Conservation (phyloP, 2,797 vertebrate genomes). For the Helarctos malayanus region DNA sequence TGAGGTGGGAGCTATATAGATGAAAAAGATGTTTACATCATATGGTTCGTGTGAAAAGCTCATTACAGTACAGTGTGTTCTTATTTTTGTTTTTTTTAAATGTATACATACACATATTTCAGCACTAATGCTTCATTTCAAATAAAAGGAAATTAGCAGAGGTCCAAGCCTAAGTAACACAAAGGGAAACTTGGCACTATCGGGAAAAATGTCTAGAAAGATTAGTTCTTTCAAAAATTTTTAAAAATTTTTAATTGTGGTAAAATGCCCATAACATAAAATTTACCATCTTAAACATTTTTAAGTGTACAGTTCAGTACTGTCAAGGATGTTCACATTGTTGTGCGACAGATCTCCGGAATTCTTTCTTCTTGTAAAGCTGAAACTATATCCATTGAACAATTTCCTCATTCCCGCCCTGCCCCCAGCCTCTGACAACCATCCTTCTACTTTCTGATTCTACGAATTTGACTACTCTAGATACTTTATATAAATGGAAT, state of each 20-base stretch:
- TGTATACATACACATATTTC: not conserved
- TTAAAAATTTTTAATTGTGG: not conserved
- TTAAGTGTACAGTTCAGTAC: not conserved
- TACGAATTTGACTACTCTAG: not conserved
- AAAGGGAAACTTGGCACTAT: not conserved
- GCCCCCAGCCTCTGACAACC: no score
- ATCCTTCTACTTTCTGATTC: not conserved
- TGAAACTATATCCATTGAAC: not conserved
- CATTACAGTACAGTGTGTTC: not conserved
- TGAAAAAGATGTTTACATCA: slow-evolving; percentile 33
- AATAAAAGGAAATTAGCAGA: slow-evolving; percentile 30
- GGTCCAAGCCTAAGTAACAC: not conserved
- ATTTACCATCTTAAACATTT: slow-evolving; percentile 1
- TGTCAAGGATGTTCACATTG: slow-evolving; percentile 14
- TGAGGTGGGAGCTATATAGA: not conserved
- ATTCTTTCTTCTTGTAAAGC: not conserved
- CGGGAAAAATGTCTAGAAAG: slow-evolving; percentile 5
- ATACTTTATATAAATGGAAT: not conserved
- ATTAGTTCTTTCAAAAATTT: not conserved
- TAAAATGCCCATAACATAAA: not conserved
- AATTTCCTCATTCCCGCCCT: not conserved
- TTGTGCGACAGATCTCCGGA: not conserved
- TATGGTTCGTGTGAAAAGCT: slow-evolving; percentile 55
- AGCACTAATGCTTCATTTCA: not conserved
- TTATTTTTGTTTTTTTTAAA: not conserved